Conservation (phyloP, 2,888 invertebrate species). For the Drosophila rellima region DNA sequence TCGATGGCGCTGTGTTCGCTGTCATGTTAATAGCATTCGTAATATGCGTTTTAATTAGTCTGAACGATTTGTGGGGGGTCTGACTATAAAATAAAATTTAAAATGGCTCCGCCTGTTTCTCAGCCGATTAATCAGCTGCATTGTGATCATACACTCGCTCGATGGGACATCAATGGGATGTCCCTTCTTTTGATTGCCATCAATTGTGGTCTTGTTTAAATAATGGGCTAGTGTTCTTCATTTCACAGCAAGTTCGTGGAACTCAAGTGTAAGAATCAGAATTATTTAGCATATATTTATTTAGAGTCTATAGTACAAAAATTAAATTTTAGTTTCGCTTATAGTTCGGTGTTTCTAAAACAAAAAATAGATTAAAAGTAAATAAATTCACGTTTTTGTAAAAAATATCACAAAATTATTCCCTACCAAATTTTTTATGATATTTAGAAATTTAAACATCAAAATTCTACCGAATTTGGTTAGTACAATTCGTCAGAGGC, state of each 20-base stretch:
- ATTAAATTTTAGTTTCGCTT: too few species aligned
- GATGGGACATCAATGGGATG: constrained; percentile 23
- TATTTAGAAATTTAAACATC: too few species aligned
- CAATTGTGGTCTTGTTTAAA: constrained; percentile 23
- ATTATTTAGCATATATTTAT: not conserved
- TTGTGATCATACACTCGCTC: constrained; percentile 58
- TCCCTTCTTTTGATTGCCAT: constrained; percentile 13
- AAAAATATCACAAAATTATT: too few species aligned
- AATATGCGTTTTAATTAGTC: constrained; percentile 80
- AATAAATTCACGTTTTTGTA: too few species aligned
- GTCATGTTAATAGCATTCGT: constrained; percentile 81
- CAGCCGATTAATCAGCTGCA: constrained; percentile 60
- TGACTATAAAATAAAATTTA: constrained; percentile 38
- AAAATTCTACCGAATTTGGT: not conserved
- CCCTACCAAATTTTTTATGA: too few species aligned
- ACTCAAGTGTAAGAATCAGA: not conserved
- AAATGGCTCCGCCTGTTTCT: constrained; percentile 18
- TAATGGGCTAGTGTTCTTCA: constrained; percentile 14
- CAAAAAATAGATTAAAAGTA: too few species aligned
- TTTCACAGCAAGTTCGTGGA: not conserved
- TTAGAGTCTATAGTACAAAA: not conserved
- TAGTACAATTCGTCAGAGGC: not conserved
- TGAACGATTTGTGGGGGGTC: constrained; percentile 70
- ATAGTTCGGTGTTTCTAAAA: too few species aligned
- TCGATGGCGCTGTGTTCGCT: constrained; percentile 77